phyloP scores from a whole-genome alignment of 37 sponge, comb jelly and placozoan species.

The Tethya wilhelma region DNA sequence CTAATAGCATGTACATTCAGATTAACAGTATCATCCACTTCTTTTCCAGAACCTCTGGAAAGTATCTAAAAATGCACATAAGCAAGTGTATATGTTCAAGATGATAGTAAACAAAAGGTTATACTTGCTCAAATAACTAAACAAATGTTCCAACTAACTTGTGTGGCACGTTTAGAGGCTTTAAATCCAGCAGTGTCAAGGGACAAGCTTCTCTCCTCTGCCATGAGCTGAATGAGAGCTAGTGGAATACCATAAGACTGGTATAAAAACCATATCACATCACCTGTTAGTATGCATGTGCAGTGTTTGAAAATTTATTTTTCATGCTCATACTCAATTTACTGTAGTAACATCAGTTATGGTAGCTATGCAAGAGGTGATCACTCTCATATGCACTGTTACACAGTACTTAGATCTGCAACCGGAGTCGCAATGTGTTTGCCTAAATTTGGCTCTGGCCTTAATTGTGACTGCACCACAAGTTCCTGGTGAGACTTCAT shows the following conservation, averaged over 20 bases:
- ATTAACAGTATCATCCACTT: slow-evolving; percentile 81
- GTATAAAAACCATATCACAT: slow-evolving; percentile 95
- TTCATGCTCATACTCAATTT: too few relatives aligned
- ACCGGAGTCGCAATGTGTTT: too few relatives aligned
- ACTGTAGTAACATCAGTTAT: too few relatives aligned
- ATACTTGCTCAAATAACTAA: too few relatives aligned
- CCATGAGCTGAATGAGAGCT: slow-evolving; percentile 95
- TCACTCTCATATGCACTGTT: too few relatives aligned
- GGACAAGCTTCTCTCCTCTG: slow-evolving; percentile 85
- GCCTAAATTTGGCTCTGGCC: too few relatives aligned
- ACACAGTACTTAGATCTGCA: too few relatives aligned
- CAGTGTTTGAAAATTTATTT: too few relatives aligned
- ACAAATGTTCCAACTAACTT: slow-evolving; percentile 68
- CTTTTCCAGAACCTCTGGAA: slow-evolving; percentile 76
- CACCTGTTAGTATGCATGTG: slow-evolving; percentile 75
- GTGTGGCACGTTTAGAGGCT: slow-evolving; percentile 71
- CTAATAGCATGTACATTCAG: slow-evolving; percentile 94
- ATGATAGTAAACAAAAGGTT: too few relatives aligned
- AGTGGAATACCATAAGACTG: slow-evolving; percentile 97
- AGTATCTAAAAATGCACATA: slow-evolving; percentile 55
- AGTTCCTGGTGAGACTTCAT: too few relatives aligned
- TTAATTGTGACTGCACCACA: too few relatives aligned
- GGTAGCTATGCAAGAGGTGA: too few relatives aligned
- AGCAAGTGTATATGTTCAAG: background rate
- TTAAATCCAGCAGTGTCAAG: slow-evolving; percentile 87